These are phyloP conservation scores for Echeneis naucrates DNA, from an alignment of 2,797 vertebrate genomes.

Conservation along the genomic window DNA sequence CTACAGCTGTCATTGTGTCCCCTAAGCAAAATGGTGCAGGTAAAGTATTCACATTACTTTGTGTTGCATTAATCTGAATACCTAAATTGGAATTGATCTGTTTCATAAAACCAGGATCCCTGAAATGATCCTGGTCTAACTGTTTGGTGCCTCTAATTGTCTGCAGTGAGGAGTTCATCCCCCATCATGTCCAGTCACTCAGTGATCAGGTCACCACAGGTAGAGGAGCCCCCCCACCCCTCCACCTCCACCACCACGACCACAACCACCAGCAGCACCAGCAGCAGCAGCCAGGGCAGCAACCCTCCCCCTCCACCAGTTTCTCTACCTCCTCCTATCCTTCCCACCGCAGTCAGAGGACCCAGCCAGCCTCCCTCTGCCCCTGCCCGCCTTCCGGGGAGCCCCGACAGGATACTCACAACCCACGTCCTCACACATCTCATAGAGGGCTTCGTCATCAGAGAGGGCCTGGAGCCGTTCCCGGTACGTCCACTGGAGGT, in stretches of 20 bases:
- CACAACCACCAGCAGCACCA: constrained; percentile 66
- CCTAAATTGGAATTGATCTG: background rate
- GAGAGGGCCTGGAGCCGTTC: constrained; percentile 93
- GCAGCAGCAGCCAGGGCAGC: constrained; percentile 63
- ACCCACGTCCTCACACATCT: constrained; percentile 93
- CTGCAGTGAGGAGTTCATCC: constrained; percentile 50
- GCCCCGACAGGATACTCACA: constrained; percentile 87
- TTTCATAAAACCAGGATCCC: background rate
- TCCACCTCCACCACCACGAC: constrained; percentile 25
- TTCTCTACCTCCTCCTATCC: constrained; percentile 71
- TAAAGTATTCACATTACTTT: constrained; percentile 29
- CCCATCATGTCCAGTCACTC: constrained; percentile 50
- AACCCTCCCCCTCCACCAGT: constrained; percentile 58
- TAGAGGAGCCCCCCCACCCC: constrained; percentile 79
- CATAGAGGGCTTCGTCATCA: constrained; percentile 94
- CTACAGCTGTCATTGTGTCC: constrained; percentile 80
- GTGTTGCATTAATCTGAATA: background rate
- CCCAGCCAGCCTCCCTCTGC: constrained; percentile 83
- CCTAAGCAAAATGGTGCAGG: constrained; percentile 66
- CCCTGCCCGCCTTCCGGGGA: constrained; percentile 80
- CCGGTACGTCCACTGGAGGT: constrained; percentile 82
- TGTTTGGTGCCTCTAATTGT: constrained; percentile 1
- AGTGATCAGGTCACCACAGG: constrained; percentile 70
- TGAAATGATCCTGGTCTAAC: constrained; percentile 12
- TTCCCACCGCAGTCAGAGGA: constrained; percentile 83